These are phyloP conservation scores for Murina feae DNA, from an alignment of 2,113 vertebrate genomes.

Conservation along the genomic window DNA sequence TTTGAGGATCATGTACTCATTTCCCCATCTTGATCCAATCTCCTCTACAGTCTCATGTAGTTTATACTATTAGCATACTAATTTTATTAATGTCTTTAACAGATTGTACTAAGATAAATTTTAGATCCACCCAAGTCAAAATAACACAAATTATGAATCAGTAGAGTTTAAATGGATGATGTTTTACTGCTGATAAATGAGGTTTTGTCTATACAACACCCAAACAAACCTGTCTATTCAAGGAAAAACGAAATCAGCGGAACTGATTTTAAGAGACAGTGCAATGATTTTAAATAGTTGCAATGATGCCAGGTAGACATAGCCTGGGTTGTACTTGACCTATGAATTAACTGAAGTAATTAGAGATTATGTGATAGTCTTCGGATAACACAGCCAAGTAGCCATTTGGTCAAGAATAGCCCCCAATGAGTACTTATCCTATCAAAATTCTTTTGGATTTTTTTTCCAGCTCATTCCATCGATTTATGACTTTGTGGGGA, in stretches of 20 bases:
- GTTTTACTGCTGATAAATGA: constrained; percentile 43
- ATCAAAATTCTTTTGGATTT: constrained; percentile 44
- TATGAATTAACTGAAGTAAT: constrained; percentile 45
- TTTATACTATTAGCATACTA: constrained; percentile 46
- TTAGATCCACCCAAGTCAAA: constrained; percentile 43
- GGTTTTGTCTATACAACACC: constrained; percentile 38
- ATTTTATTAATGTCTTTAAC: constrained; percentile 55
- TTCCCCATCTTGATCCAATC: constrained; percentile 36
- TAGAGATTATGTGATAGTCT: constrained; percentile 32
- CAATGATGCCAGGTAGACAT: constrained; percentile 12
- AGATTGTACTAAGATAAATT: constrained; percentile 47
- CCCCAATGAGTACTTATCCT: constrained; percentile 33
- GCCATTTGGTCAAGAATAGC: constrained; percentile 53
- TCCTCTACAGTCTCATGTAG: background rate
- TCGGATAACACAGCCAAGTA: constrained; percentile 57
- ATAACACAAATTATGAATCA: constrained; percentile 51
- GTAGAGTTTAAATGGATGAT: constrained; percentile 29
- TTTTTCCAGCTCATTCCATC: constrained; percentile 47
- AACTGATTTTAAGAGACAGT: background rate
- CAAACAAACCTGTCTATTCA: constrained; percentile 48
- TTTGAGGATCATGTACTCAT: background rate
- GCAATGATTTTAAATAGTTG: constrained; percentile 52
- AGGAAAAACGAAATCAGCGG: background rate
- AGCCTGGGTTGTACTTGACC: constrained; percentile 10
- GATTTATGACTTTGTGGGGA: constrained; percentile 12